Percentiles rank a stretch among this genome's conserved stretches.
Conservation (phyloP, 2,888 invertebrate species). For the Drosophila borealis region DNA sequence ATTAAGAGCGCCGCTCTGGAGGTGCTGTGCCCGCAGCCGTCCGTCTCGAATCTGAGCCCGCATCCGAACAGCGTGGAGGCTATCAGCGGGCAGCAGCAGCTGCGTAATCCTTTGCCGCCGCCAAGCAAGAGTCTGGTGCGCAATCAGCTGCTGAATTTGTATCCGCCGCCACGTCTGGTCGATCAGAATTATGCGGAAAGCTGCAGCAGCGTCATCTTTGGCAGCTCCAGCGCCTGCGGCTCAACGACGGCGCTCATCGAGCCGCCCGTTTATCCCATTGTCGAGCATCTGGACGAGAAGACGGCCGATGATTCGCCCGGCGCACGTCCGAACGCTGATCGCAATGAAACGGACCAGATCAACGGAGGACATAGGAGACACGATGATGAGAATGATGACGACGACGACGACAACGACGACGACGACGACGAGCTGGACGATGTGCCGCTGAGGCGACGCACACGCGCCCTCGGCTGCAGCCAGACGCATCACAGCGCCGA, state of each 20-base stretch:
- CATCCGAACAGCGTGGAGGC: conserved; percentile 93
- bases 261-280: conserved; percentile 89
- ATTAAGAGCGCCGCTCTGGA: conserved; percentile 90
- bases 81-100: conserved; percentile 87
- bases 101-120: conserved; percentile 90
- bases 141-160: conserved; percentile 89
- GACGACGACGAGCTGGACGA: conserved; percentile 75
- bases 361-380: conserved; percentile 85
- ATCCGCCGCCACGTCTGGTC: conserved; percentile 85
- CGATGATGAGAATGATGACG: conserved; percentile 83
- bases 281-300: conserved; percentile 92
- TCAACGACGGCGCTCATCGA: conserved; percentile 82
- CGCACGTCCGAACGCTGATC: conserved; percentile 1
- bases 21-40: conserved; percentile 89
- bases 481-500: conserved; percentile 77
- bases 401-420: conserved; percentile 58
- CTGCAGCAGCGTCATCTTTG: conserved; percentile 79
- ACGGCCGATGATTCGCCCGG: conserved; percentile 86
- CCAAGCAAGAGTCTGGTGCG: conserved; percentile 89
- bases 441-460: conserved; percentile 62
- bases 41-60: conserved; percentile 90
- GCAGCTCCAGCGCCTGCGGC: conserved; percentile 68
- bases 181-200: conserved; percentile 72
- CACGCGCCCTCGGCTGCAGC: conserved; percentile 69
- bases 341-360: conserved; percentile 1